Base-by-base conservation (phyloP, 2,888 invertebrate genomes). In the Chironomus riparius region DNA sequence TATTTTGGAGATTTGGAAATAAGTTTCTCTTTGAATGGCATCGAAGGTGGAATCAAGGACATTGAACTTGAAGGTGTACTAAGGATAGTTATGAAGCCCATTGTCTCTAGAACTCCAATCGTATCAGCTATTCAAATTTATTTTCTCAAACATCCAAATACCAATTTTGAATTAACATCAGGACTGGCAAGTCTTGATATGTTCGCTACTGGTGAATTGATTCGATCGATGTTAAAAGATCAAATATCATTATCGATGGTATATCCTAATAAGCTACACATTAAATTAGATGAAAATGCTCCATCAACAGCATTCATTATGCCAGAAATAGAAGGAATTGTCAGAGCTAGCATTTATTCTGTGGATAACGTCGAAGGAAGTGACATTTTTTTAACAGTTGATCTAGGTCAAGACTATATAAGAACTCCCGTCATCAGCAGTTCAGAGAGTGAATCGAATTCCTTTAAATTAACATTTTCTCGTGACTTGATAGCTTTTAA, bases 1-100 rank as follows among this genome's bases (percentile, higher is more conserved):
- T 74, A 74, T 48, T 15, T 61, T 65, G 74, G 74, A 12, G 74
- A 74, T 48, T 65, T 13, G 18, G 38, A 62, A 10, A 6, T 74
- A 22, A 68, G 22, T 22, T 21, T 68, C 4, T 47, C 74, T 3
- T n/a, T 68, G 13, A 38, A 38, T 68, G 74, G 74, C 10, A 47
- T 74, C 12, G 47, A 65, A 21, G 65, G 65, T 21, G 74, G 74
- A 13, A 48, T 74, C 5, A 74, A 38, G 48, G 62, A 74, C 38
- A 18, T 74, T 18, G 22, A 68, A 48, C 5, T 47, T n/a, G 68
- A 74, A 24, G 65, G 74, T 38, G 22, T 12, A n/a, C 1, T 61
- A n/a, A 61, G 74, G 68, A 28, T 74, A 3, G 21, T 18, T 3
- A 22, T 74, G 18, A 65, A 48, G 21, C 28, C n/a, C 7, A 38